These are phyloP conservation scores for Lagodon rhomboides DNA, from an alignment of 2,797 vertebrate genomes.

Conservation along the genomic window DNA sequence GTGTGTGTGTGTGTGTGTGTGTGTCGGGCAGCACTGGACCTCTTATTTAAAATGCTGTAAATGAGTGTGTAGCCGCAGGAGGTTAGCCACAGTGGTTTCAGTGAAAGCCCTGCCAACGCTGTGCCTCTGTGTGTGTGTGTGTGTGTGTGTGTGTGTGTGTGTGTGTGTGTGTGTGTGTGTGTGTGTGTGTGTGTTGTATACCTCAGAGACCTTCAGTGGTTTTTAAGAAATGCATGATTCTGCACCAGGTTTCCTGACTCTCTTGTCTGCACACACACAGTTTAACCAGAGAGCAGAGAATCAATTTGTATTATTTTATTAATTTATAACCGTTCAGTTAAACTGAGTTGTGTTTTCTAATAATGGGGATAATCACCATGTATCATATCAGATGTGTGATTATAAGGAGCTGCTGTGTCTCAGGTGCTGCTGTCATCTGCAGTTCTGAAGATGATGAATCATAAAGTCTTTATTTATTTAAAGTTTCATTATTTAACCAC, in stretches of 20 bases:
- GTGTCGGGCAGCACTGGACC: constrained; percentile 22
- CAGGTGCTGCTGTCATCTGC: no score
- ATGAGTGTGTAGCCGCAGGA: constrained; percentile 60
- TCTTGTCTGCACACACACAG: not conserved
- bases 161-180: constrained; percentile 8
- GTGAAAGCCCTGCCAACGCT: constrained; percentile 37
- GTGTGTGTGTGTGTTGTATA: not conserved
- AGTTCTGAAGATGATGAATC: no score
- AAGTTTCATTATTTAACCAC: no score
- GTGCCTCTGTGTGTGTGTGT: constrained; percentile 14
- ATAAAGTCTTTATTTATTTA: no score
- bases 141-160: constrained; percentile 13
- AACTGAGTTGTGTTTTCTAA: no score
- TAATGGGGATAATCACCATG: no score
- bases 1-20: constrained; percentile 32
- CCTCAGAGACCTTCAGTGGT: constrained; percentile 33
- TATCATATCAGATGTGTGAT: no score
- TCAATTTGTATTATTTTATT: no score
- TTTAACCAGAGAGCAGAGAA: no score
- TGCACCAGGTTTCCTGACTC: constrained; percentile 22
- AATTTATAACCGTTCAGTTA: not conserved
- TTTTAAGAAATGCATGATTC: constrained; percentile 50
- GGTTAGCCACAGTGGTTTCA: constrained; percentile 58
- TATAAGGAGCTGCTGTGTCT: no score
- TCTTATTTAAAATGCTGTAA: constrained; percentile 43